phyloP scores from a whole-genome alignment of 1,140 invertebrate genomes.

The Caenorhabditis brenneri region DNA sequence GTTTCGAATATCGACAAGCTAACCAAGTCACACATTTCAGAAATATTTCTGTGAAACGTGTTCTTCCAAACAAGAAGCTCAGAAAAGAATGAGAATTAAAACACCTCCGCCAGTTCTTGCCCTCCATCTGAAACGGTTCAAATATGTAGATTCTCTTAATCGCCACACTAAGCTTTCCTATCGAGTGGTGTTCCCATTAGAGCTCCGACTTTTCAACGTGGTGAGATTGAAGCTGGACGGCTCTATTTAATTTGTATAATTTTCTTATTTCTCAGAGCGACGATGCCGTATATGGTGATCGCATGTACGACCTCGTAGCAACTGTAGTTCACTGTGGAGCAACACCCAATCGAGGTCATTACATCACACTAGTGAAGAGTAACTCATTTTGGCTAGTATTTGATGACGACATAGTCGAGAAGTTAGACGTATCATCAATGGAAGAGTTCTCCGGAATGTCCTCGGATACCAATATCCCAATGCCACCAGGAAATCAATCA shows the following conservation, averaged over 20 bases:
- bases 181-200: slow-evolving; percentile 95
- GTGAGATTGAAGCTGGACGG: slow-evolving; percentile 73
- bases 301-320: slow-evolving; percentile 95
- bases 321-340: slow-evolving; percentile 99
- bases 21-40: too few relatives aligned
- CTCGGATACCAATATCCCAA: slow-evolving; percentile 33
- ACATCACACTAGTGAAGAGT: slow-evolving; percentile 99
- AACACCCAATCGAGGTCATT: slow-evolving; percentile 97
- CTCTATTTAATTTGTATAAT: background rate
- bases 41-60: slow-evolving; percentile 99
- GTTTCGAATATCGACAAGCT: too few relatives aligned
- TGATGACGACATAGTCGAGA: slow-evolving; percentile 99
- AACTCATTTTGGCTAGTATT: slow-evolving; percentile 98
- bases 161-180: slow-evolving; percentile 98
- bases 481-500: slow-evolving; percentile 24
- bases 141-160: slow-evolving; percentile 98
- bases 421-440: slow-evolving; percentile 97
- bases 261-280: slow-evolving; percentile 53
- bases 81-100: slow-evolving; percentile 92
- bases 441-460: slow-evolving; percentile 99
- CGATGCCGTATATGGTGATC: slow-evolving; percentile 94
- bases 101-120: slow-evolving; percentile 96
- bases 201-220: slow-evolving; percentile 95
- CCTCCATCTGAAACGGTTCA: slow-evolving; percentile 96
- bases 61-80: slow-evolving; percentile 97